A percentile compares a stretch with the other conserved stretches of the same genome.
Conservation (phyloP, 2,888 invertebrate genomes). For the Catocala fraxini region DNA sequence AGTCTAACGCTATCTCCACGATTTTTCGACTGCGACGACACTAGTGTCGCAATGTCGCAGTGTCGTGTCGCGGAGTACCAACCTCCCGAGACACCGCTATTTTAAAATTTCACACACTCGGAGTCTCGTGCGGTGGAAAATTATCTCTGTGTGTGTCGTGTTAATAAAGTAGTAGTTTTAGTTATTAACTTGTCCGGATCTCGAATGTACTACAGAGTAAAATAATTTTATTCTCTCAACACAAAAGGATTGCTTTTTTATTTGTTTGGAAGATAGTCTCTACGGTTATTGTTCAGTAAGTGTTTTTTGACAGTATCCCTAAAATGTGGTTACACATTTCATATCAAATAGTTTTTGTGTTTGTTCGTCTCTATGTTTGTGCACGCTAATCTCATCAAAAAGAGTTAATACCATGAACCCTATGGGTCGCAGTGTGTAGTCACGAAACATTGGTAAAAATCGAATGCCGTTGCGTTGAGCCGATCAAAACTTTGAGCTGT, state of each 20-base stretch:
- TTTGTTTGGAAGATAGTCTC: no score
- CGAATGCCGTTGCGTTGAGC: no score
- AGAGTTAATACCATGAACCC: no score
- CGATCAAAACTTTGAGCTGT: no score
- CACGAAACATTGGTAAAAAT: no score
- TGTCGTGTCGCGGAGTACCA: not conserved
- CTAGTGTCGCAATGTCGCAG: not conserved
- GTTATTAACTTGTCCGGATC: conserved; percentile 4
- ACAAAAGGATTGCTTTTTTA: conserved; percentile 1
- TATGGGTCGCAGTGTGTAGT: no score
- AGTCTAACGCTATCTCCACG: not conserved
- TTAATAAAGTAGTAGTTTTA: not conserved
- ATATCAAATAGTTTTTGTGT: no score
- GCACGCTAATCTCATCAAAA: no score
- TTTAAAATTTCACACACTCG: conserved; percentile 10
- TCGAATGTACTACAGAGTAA: not conserved
- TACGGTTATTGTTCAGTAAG: no score
- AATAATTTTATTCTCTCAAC: conserved; percentile 1
- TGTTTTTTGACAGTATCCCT: no score
- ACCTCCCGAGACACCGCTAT: not conserved
- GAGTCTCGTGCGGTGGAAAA: not conserved
- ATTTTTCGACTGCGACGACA: not conserved
- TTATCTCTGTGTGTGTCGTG: not conserved
- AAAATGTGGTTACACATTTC: no score
- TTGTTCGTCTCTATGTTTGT: no score